Evolutionary conservation across 2,797 vertebrate species (phyloP), one percentile per base, ranked within the genome.

Genomic region (Limnodromus scolopaceus): DNA sequence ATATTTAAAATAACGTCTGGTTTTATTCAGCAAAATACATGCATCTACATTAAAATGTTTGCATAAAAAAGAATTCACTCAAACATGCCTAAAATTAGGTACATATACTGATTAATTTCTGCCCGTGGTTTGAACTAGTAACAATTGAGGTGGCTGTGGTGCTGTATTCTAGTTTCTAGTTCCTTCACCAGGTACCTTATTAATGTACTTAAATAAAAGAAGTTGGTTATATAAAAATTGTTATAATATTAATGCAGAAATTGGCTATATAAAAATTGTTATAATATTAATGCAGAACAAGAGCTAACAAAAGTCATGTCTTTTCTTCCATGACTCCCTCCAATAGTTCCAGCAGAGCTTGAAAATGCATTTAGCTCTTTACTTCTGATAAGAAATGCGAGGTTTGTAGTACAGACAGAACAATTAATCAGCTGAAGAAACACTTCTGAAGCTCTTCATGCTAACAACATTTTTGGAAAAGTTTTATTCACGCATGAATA

Each of bases 361-460:
- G 70, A 79, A 89, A 94, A 70, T 30, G 14, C 16, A 61, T 82
- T 89, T 84, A 64, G 19, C 32, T 92, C 60, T 57, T 70, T 85
- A 84, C 77, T 83, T 87, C 36, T 63, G 9, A 46, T 83, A 87
- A 55, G 28, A 32, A 87, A 28, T 2, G 0, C 64, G 28, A 78
- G 13, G 19, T 78, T 60, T 93, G 27, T 55, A 79, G 32, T 30
- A 53, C 16, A 70, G 57, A 48, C 9, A 65, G 19, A 87, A 68
- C 19, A 23, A 85, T 79, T 91, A 58, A 63, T 85, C 72, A 83
- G 49, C 76, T 58, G 48, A 88, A 54, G 54, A 43, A 80, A 87
- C 8, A n/a, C 41, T 94, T 72, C 43, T 83, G 55, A 48, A 82
- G 51, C 43, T 74, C 58, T 65, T 93, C 27, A 27, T 77, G 18